Evolutionary conservation across 2,113 vertebrate species (phyloP), one percentile per base, ranked within the genome.

Genomic region (Mastomys natalensis): DNA sequence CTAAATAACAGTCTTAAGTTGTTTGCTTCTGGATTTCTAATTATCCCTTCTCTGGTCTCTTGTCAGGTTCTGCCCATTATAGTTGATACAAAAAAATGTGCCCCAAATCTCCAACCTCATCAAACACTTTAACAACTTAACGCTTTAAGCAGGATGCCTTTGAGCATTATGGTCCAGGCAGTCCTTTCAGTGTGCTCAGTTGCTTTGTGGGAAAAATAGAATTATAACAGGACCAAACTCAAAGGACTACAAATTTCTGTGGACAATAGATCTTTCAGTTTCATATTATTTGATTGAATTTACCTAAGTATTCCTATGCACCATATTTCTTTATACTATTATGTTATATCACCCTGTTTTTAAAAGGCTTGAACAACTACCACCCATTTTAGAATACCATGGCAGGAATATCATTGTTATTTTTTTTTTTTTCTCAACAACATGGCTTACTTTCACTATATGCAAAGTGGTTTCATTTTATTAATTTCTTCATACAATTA

Each of bases 1-100:
- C 29, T 81, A n/a, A 88, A 37, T 89, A 77, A 77, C 87, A n/a
- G 5, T 88, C n/a, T 55, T 82, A 93, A 70, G 43, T 55, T 95
- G 29, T 0, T 74, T 4, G 87, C 31, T 64, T 68, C 37, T 72
- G 15, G 19, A 74, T 92, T 96, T 95, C 55, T 73, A 73, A 80
- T 90, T 68, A 87, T 53, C 26, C 9, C 3, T 90, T 94, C 76
- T 55, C n/a, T 90, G 43, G 21, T 84, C 80, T 77, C 26, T 16
- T 89, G 29, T 87, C 26, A 87, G 37, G 8, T 55, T 5, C 21
- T n/a, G 26, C 4, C 55, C 93, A 37, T n/a, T 73, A 43, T 70
- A 88, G 48, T 7, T 58, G 31, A 51, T 89, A 89, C 9, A 12
- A 96, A 93, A 84, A 89, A 15, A 78, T 74, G 17, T 19, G 45